Evolutionary conservation across 2,797 vertebrate species (phyloP), one percentile per base, ranked within the genome.

Genomic region (Danio kyathit): DNA sequence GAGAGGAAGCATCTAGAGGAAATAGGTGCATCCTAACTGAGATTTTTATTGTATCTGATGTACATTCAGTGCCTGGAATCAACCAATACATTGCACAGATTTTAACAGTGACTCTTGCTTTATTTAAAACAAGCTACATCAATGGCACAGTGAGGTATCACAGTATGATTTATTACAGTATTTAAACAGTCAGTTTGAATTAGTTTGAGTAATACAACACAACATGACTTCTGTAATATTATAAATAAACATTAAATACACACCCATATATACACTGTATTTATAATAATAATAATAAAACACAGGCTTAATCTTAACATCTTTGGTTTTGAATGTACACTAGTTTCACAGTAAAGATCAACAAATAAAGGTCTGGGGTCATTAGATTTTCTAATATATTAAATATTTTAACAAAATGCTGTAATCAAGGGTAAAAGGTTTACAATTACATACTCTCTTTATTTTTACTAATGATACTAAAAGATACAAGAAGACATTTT

Each of bases 161-260:
- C 16, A 67, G 14, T 16, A 49, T 48, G 65, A 3, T 69, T 40
- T 52, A 38, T n/a, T 51, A 69, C 13, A 7, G 12, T 60, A 7
- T 7, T 59, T 38, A 14, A 59, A 59, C 6, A 52, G 14, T 3
- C 8, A 10, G 9, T 19, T 56, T 56, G 9, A 8, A 17, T 21
- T 57, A 6, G 52, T 11, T 21, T 5, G 17, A 29, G 1, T 13
- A 59, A 6, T 59, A 59, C 38, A 40, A 69, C 8, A 69, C 21
- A 29, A 69, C 21, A n/a, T n/a, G n/a, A 16, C 38, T n/a, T 12
- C 67, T 40, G 0, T 40, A 16, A 40, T n/a, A 51, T 51, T 51
- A 70, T 41, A 54, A 41, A 51, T 51, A 51, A 6, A 69, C 21
- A 69, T 69, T 38, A 7, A 11, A 71, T 71, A 41, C 11, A 41